These are phyloP conservation scores for Trachelus troglodyta DNA, from an alignment of 2,888 invertebrate species.

Conservation along the genomic window DNA sequence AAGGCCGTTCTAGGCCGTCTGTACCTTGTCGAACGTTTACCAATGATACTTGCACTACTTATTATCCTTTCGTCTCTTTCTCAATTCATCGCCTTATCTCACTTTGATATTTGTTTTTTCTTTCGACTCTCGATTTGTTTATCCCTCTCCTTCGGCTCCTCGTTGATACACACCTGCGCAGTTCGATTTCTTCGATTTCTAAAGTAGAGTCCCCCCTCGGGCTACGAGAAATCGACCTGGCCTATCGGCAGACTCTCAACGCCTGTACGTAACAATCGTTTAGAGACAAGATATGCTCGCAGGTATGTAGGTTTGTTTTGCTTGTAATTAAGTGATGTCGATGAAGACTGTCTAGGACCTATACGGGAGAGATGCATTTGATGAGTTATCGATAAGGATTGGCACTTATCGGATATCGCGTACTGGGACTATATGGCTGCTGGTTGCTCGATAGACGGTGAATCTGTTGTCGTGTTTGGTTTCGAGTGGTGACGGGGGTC, in stretches of 20 bases:
- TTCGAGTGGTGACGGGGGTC: too few species aligned
- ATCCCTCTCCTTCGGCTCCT: neutral
- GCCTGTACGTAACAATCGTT: neutral
- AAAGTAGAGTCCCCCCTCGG: neutral
- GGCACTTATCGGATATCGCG: too few species aligned
- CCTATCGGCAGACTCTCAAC: conserved; percentile 1
- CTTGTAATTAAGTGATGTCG: too few species aligned
- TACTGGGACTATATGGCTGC: too few species aligned
- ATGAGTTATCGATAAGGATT: too few species aligned
- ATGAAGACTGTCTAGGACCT: too few species aligned
- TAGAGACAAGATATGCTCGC: too few species aligned
- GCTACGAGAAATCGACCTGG: neutral
- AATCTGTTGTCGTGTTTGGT: too few species aligned
- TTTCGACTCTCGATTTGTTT: neutral
- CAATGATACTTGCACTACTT: conserved; percentile 36
- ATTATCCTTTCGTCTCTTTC: conserved; percentile 26
- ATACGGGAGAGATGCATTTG: too few species aligned
- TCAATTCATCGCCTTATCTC: conserved; percentile 20
- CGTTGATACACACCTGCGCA: neutral
- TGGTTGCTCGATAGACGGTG: too few species aligned
- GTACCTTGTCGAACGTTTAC: conserved; percentile 31
- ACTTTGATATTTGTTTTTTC: conserved; percentile 1
- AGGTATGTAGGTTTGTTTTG: too few species aligned
- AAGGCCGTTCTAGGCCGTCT: conserved; percentile 56
- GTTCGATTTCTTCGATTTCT: neutral